These are phyloP conservation scores for Chanos chanos DNA, from an alignment of 2,797 vertebrate genomes.

Conservation along the genomic window DNA sequence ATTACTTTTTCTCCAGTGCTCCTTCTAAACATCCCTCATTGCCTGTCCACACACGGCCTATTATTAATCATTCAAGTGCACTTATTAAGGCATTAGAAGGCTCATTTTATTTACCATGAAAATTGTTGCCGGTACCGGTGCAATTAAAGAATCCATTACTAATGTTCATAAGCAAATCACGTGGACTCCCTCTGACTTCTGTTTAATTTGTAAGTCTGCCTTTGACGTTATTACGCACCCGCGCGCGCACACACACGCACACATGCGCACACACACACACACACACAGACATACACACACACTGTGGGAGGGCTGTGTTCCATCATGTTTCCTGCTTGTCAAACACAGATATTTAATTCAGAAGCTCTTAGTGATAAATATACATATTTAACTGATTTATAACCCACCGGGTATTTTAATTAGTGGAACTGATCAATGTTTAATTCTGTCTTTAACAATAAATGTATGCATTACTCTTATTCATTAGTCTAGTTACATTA, in stretches of 20 bases:
- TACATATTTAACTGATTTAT: slow-evolving; percentile 77
- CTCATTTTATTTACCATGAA: slow-evolving; percentile 42
- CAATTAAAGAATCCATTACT: slow-evolving; percentile 59
- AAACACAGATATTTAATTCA: slow-evolving; percentile 75
- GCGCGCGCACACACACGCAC: neutral
- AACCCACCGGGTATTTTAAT: slow-evolving; percentile 74
- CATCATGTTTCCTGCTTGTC: slow-evolving; percentile 35
- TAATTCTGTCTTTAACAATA: slow-evolving; percentile 78
- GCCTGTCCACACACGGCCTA: slow-evolving; percentile 37
- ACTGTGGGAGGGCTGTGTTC: neutral
- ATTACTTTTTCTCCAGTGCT: slow-evolving; percentile 36
- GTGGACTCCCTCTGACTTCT: slow-evolving; percentile 37
- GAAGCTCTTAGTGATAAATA: slow-evolving; percentile 72
- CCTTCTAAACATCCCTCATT: slow-evolving; percentile 44
- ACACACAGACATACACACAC: neutral
- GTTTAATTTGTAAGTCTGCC: slow-evolving; percentile 43
- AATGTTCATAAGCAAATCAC: slow-evolving; percentile 54
- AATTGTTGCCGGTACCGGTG: slow-evolving; percentile 41
- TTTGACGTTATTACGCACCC: slow-evolving; percentile 20
- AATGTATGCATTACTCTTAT: slow-evolving; percentile 76
- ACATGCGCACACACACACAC: neutral
- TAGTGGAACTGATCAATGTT: slow-evolving; percentile 75
- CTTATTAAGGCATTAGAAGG: slow-evolving; percentile 55
- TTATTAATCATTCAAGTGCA: slow-evolving; percentile 51
- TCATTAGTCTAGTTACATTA: slow-evolving; percentile 66